phyloP scores from a whole-genome alignment of 2,888 invertebrate genomes.

The Heliconius cydno region DNA sequence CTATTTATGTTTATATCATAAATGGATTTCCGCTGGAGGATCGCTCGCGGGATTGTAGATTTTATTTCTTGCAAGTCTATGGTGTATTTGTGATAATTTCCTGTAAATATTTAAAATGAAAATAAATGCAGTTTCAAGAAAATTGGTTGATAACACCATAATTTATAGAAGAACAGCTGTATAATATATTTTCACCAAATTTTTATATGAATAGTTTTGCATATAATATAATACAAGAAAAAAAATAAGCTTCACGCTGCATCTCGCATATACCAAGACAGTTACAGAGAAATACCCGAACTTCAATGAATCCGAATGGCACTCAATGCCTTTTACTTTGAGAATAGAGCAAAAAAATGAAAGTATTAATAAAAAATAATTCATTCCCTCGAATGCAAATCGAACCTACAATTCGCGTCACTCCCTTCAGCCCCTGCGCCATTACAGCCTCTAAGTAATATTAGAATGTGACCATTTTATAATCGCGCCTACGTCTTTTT shows the following conservation, averaged over 20 bases:
- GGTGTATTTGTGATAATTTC: neutral
- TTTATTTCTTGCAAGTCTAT: neutral
- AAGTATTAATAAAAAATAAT: too few species aligned
- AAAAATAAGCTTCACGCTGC: too few species aligned
- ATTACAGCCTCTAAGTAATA: neutral
- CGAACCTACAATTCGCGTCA: too few species aligned
- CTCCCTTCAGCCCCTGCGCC: too few species aligned
- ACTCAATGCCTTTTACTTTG: too few species aligned
- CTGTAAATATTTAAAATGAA: neutral
- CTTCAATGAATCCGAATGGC: too few species aligned
- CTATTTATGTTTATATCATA: constrained; percentile 78
- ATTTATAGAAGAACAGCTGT: neutral
- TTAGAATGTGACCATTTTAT: neutral
- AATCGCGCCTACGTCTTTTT: neutral
- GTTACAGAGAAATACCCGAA: too few species aligned
- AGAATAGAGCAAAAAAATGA: too few species aligned
- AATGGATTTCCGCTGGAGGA: constrained; percentile 72
- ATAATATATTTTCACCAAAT: neutral
- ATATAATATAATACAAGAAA: too few species aligned
- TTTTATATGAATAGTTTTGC: neutral
- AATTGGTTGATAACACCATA: neutral
- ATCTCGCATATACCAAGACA: too few species aligned
- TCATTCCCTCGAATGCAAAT: too few species aligned
- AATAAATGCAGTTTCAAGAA: too few species aligned
- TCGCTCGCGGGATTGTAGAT: constrained; percentile 70